phyloP scores from a whole-genome alignment of 2,113 vertebrate species.

The Pterocles gutturalis region DNA sequence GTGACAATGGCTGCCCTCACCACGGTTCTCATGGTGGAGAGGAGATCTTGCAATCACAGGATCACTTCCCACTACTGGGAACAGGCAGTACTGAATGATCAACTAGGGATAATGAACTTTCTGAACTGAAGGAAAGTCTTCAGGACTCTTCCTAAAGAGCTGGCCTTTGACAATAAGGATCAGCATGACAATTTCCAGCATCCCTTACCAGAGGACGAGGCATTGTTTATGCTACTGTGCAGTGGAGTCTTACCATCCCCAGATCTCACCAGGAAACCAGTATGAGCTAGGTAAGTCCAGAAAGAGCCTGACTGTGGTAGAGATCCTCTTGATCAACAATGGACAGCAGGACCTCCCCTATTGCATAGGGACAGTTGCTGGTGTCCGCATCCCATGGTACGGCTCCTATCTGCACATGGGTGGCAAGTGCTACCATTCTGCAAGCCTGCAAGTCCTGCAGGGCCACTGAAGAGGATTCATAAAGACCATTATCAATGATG shows the following conservation, averaged over 20 bases:
- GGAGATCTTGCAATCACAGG: background rate
- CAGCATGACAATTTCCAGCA: background rate
- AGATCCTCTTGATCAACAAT: background rate
- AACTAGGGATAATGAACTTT: background rate
- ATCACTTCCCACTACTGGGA: background rate
- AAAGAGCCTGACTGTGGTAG: background rate
- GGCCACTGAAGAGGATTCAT: background rate
- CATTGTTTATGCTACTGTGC: background rate
- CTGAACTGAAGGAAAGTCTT: background rate
- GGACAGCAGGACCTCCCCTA: background rate
- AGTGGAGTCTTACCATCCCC: background rate
- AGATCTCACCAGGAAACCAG: background rate
- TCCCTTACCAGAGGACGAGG: background rate
- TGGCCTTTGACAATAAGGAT: background rate
- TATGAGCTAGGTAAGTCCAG: background rate
- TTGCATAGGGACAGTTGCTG: background rate
- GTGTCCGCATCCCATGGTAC: background rate
- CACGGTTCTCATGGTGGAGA: background rate
- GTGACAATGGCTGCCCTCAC: too few relatives aligned
- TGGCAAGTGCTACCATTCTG: background rate
- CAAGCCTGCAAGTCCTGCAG: background rate
- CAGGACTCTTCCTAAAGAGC: background rate
- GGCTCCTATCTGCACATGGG: background rate
- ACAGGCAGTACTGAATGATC: background rate
- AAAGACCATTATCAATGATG: background rate